phyloP scores from a whole-genome alignment of 2,888 invertebrate genomes.

The Heteropelma amictum region DNA sequence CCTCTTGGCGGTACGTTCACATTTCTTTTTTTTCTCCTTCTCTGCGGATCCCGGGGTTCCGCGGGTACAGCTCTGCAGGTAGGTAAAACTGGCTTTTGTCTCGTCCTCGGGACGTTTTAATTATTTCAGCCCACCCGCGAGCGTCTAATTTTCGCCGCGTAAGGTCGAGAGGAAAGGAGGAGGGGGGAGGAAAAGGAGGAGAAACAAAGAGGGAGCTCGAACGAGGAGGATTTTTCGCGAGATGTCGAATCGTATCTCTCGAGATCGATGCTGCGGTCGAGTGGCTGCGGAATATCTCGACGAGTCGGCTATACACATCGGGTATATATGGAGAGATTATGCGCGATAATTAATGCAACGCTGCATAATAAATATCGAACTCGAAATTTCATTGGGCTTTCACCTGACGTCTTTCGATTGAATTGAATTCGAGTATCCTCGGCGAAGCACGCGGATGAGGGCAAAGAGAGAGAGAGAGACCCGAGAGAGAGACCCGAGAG shows the following conservation, averaged over 20 bases:
- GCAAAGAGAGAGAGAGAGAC: no score
- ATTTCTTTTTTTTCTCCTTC: slow-evolving; percentile 7
- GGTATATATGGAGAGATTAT: slow-evolving; percentile 52
- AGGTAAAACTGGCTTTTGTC: slow-evolving; percentile 74
- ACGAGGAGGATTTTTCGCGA: not conserved
- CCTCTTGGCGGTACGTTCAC: slow-evolving; percentile 45
- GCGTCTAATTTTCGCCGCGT: slow-evolving; percentile 73
- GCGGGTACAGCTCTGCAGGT: slow-evolving; percentile 64
- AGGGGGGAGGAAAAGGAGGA: not conserved
- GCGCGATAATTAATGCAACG: slow-evolving; percentile 73
- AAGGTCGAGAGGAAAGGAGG: not conserved
- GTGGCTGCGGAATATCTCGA: no score
- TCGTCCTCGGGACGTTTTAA: slow-evolving; percentile 74
- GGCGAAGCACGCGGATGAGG: no score
- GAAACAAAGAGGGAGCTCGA: not conserved
- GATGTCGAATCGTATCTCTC: no score
- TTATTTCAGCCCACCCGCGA: slow-evolving; percentile 76
- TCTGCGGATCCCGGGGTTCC: slow-evolving; percentile 40
- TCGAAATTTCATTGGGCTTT: slow-evolving; percentile 67
- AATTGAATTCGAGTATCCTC: slow-evolving; percentile 66
- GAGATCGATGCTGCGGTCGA: no score
- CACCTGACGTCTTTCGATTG: slow-evolving; percentile 71
- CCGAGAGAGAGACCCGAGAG: no score
- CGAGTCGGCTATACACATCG: not conserved
- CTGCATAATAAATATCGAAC: slow-evolving; percentile 73